Base-by-base conservation (phyloP, 2,113 vertebrate genomes). In the Stegostoma tigrinum region DNA sequence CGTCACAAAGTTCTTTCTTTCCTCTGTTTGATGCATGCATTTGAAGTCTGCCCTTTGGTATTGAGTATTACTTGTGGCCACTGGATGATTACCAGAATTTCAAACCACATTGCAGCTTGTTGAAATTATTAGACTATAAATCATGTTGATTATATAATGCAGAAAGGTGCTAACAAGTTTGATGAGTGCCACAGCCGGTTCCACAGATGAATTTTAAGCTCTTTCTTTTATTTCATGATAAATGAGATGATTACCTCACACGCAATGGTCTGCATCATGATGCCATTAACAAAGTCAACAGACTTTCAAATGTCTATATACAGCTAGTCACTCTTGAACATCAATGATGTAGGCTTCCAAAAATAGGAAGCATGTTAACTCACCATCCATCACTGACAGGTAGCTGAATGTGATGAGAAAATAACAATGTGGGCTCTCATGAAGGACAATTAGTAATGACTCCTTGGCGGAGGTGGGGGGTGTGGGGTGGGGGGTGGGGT, bases 311-410 rank as follows among this genome's bases (percentile, higher is more conserved):
- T 67, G 85, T 45, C 83, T 89, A 30, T 94, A 95, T 87, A 66
- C 70, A 96, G 95, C 93, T 68, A 66, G 12, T 38, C 95, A 27
- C 95, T 91, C 96, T 91, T 95, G 94, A 94, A 95, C 95, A n/a
- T 64, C 94, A 85, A 86, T 96, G 96, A n/a, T 96, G 90, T 95
- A 96, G 95, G 95, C 80, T 96, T 96, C 95, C 95, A 96, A 95
- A 96, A 96, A 96, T 96, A 96, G 94, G 30, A 66, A 95, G 66
- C n/a, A n/a, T 78, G 52, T 66, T 68, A 64, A 91, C 95, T 96
- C 86, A 68, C 86, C 85, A 95, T 96, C 95, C 66, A 95, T 78
- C 78, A 52, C 72, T 42, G 94, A 75, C 24, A 72, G 94, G 94
- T 52, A 52, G 89, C 55, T 66, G 89, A 93, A 64, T 38, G 89